Conservation (phyloP, 1,140 invertebrate genomes). For the Calliphora vicina region DNA sequence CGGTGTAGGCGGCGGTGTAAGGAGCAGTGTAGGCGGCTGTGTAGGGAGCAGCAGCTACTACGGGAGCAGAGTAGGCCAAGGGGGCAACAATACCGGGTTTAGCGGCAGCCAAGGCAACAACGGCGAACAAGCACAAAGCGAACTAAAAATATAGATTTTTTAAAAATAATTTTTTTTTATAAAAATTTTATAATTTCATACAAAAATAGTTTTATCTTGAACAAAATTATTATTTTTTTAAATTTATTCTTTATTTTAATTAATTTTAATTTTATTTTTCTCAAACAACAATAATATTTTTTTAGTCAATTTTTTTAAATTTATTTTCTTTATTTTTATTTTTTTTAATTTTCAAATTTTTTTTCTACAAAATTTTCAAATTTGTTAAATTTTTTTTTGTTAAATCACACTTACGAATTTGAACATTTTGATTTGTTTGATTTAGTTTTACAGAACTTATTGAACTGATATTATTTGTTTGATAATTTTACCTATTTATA, state of each 20-base stretch:
- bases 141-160: slow-evolving; percentile 45
- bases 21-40: background rate
- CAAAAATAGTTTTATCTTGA: no score
- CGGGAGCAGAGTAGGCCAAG: slow-evolving; percentile 29
- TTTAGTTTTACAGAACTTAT: background rate
- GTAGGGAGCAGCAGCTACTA: slow-evolving; percentile 37
- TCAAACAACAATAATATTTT: no score
- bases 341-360: no score
- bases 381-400: background rate
- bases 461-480: background rate
- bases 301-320: no score
- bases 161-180: background rate
- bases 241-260: no score
- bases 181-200: no score
- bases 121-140: slow-evolving; percentile 55
- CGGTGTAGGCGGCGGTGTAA: slow-evolving; percentile 28
- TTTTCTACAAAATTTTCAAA: background rate
- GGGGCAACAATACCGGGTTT: slow-evolving; percentile 54
- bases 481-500: background rate
- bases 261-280: no score
- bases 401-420: slow-evolving; percentile 62
- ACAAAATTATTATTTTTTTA: no score
- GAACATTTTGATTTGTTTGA: slow-evolving; percentile 53
- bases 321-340: no score
- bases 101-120: slow-evolving; percentile 54